Base-by-base conservation (phyloP, 1,140 invertebrate genomes). In the Micrasema minimum region DNA sequence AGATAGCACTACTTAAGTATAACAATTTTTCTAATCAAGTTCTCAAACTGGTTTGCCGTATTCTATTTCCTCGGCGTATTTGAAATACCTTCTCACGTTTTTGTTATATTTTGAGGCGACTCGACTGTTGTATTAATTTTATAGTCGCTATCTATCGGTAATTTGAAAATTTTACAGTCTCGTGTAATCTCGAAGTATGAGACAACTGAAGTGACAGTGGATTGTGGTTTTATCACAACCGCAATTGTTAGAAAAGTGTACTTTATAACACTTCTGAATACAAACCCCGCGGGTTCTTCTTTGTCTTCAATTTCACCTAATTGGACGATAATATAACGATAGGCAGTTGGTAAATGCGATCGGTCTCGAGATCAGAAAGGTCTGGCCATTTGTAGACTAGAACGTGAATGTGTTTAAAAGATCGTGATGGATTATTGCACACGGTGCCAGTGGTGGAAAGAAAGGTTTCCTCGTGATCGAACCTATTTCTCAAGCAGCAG, bases 381-480 rank as follows among this genome's bases (percentile, higher is more conserved):
- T 31, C 7, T 31, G 2, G 26, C 26, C 26, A 31, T 31, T 31
- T 16, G 50, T 53, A 1, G 50, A 53, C 50, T n/a, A 26, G 50
- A 23, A 53, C 50, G 65, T 67, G 65, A 23, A 50, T 55, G 31
- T 23, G 65, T 67, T n/a, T 50, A 35, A 48, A 46, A 59, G 38
- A 35, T 69, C 66, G 66, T 69, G 66, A 69, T 61, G 48, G 50
- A 55, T 67, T 20, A 48, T 69, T 69, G 53, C 53, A 35, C 55
- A 59, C 66, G 26, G 26, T 31, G 26, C n/a, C n/a, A n/a, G 26
- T 7, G 66, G 55, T 53, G 38, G 41, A 45, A 41, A 53, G 65
- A 67, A 67, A 69, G 55, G 66, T 69, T 61, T 53, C 45, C 20
- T 57, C 66, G 66, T 66, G 64, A 66, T 53, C 64, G 64, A 51